These are phyloP conservation scores for Acleris cristana DNA, from an alignment of 2,888 invertebrate species.

Conservation along the genomic window DNA sequence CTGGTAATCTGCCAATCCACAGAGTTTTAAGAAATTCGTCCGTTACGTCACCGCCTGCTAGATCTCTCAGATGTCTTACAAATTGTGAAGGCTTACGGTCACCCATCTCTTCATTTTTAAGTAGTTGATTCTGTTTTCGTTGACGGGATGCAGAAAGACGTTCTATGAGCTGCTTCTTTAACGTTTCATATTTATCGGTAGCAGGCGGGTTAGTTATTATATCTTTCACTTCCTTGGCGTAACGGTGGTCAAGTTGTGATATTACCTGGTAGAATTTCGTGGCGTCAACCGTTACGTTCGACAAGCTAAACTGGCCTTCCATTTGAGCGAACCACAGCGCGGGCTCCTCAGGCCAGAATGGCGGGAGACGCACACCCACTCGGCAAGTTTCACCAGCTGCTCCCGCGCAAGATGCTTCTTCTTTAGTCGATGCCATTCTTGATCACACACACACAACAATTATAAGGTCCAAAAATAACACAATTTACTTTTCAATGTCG, in stretches of 20 bases:
- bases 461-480: background rate
- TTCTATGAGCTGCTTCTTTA: constrained; percentile 23
- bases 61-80: constrained; percentile 1
- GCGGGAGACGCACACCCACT: constrained; percentile 10
- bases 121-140: constrained; percentile 15
- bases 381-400: background rate
- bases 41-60: background rate
- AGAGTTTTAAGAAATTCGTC: constrained; percentile 7
- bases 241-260: constrained; percentile 17
- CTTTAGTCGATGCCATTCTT: background rate
- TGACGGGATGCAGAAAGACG: constrained; percentile 20
- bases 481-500: background rate
- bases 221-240: constrained; percentile 12
- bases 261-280: constrained; percentile 13
- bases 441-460: background rate
- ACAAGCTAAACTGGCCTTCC: constrained; percentile 17
- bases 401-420: too few relatives aligned
- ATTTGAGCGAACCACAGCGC: constrained; percentile 22
- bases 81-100: constrained; percentile 33
- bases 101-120: constrained; percentile 22
- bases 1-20: constrained; percentile 6
- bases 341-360: constrained; percentile 19
- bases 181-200: constrained; percentile 17
- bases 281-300: constrained; percentile 9
- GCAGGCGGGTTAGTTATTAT: constrained; percentile 22